Evolutionary conservation across 2,888 invertebrate genomes (phyloP).

Genomic region (Ichneumon xanthorius): DNA sequence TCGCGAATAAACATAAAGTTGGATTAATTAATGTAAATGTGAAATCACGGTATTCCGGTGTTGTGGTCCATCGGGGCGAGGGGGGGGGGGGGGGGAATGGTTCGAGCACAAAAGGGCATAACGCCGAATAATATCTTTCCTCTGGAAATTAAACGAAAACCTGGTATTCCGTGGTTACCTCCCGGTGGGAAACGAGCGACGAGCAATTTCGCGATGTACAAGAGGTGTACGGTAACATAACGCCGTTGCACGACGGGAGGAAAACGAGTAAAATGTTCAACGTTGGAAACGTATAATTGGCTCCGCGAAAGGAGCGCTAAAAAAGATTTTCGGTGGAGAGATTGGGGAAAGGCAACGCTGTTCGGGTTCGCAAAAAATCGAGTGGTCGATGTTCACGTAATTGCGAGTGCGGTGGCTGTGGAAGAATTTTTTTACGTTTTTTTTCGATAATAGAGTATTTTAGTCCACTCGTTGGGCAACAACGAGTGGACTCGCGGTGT

Average conservation of each 20-base stretch:
- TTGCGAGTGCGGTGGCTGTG: neutral
- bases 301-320: slow-evolving; percentile 51
- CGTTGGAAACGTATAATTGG: slow-evolving; percentile 60
- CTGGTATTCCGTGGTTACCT: slow-evolving; percentile 19
- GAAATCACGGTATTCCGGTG: slow-evolving; percentile 38
- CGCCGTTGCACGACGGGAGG: slow-evolving; percentile 41
- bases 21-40: slow-evolving; percentile 61
- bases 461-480: neutral
- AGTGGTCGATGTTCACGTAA: neutral
- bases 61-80: neutral
- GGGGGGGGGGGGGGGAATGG: neutral
- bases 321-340: slow-evolving; percentile 14
- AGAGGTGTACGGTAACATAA: slow-evolving; percentile 66
- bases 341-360: neutral
- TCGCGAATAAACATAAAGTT: slow-evolving; percentile 25
- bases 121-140: slow-evolving; percentile 61
- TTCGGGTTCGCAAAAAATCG: slow-evolving; percentile 1
- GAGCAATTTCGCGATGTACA: slow-evolving; percentile 62
- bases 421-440: neutral
- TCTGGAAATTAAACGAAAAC: slow-evolving; percentile 62
- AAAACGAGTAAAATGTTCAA: slow-evolving; percentile 52
- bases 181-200: slow-evolving; percentile 42
- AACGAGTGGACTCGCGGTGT: neutral
- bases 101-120: slow-evolving; percentile 24
- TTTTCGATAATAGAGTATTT: neutral